Conservation (phyloP, 2,113 vertebrate species). For the Pygoscelis antarcticus region DNA sequence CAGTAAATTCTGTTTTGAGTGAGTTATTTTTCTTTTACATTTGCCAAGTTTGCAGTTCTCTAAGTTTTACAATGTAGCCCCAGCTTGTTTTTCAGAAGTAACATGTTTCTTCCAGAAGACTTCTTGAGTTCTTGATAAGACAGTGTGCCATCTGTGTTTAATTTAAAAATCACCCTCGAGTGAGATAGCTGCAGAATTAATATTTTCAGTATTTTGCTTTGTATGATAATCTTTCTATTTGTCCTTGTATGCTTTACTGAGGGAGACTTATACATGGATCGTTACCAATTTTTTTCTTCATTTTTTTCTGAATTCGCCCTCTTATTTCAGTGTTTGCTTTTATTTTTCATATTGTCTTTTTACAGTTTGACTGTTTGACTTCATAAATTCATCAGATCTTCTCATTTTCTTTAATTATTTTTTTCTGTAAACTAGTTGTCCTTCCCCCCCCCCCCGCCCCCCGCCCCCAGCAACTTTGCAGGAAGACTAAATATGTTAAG, state of each 20-base stretch:
- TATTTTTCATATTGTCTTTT: background rate
- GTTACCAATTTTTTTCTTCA: fast-evolving
- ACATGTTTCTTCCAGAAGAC: background rate
- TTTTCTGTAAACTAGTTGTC: background rate
- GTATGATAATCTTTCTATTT: background rate
- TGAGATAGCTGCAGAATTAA: background rate
- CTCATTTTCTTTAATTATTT: background rate
- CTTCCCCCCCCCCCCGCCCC: background rate
- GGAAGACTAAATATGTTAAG: background rate
- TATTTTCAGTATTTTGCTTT: background rate
- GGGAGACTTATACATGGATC: background rate
- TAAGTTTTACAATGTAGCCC: background rate
- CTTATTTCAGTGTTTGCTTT: background rate
- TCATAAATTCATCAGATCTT: background rate
- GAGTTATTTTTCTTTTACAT: background rate
- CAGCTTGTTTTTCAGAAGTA: background rate
- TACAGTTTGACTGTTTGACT: background rate
- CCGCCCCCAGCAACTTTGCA: background rate
- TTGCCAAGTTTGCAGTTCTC: background rate
- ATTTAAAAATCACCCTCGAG: background rate
- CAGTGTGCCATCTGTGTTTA: background rate
- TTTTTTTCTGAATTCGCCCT: background rate
- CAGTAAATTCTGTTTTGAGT: background rate
- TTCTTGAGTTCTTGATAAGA: background rate
- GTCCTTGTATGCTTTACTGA: background rate